A percentile compares a stretch with the other conserved stretches of the same genome.
Evolutionary conservation across 2,797 vertebrate species (phyloP).

Genomic region (Chloroceryle inda): DNA sequence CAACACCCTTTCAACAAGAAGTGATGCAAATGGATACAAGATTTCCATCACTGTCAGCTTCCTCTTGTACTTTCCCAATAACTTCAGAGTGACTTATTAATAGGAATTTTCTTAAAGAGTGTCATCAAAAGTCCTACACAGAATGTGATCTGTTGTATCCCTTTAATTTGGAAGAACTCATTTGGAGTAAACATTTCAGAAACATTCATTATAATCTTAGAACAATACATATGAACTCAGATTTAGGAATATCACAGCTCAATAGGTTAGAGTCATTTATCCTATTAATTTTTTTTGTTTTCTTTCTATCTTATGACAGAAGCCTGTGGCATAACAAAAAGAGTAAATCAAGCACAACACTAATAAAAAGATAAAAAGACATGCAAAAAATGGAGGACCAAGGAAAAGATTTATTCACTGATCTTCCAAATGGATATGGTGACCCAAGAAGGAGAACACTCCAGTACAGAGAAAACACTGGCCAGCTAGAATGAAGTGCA

Average conservation of each 20-base stretch:
- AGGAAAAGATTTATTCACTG: neutral
- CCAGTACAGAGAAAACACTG: neutral
- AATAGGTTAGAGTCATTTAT: neutral
- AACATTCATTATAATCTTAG: neutral
- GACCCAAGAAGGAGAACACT: neutral
- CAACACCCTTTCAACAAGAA: neutral
- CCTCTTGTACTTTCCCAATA: neutral
- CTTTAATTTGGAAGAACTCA: neutral
- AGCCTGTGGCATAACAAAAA: neutral
- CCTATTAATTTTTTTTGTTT: neutral
- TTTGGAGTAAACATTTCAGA: neutral
- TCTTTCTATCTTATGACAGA: neutral
- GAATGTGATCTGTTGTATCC: neutral
- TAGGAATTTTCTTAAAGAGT: neutral
- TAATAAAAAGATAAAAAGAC: neutral
- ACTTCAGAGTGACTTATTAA: neutral
- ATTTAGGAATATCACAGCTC: neutral
- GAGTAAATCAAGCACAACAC: neutral
- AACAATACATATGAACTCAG: neutral
- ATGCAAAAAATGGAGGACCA: neutral
- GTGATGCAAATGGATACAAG: neutral
- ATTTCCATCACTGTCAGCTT: neutral
- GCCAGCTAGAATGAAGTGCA: neutral
- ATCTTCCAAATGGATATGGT: neutral
- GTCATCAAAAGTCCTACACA: neutral